phyloP scores from a whole-genome alignment of 2,888 invertebrate species.

The Hecatera dysodea region DNA sequence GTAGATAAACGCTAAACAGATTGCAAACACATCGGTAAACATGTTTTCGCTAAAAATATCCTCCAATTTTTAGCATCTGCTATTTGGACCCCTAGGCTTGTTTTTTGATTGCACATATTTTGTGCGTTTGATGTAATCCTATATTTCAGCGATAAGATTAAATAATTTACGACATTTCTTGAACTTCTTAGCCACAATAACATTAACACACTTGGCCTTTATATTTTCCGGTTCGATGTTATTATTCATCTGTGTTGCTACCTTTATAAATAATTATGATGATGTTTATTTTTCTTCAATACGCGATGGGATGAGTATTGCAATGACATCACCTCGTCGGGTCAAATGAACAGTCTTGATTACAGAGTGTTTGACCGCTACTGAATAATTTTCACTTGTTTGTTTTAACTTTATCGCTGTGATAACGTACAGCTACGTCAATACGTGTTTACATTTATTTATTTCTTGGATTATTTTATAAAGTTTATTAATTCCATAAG shows the following conservation, averaged over 20 bases:
- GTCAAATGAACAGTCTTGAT: slow-evolving; percentile 67
- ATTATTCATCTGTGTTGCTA: slow-evolving; percentile 34
- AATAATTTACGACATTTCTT: neutral
- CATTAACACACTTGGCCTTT: neutral
- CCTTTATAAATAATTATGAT: slow-evolving; percentile 58
- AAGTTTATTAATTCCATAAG: slow-evolving; percentile 65
- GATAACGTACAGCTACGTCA: slow-evolving; percentile 76
- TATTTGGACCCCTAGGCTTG: slow-evolving; percentile 25
- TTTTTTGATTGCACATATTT: slow-evolving; percentile 18
- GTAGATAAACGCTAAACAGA: slow-evolving; percentile 65
- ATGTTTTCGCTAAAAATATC: slow-evolving; percentile 65
- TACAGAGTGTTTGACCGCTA: slow-evolving; percentile 69
- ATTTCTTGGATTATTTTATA: slow-evolving; percentile 67
- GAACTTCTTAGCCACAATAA: slow-evolving; percentile 8
- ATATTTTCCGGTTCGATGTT: slow-evolving; percentile 43
- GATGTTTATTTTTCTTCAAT: slow-evolving; percentile 59
- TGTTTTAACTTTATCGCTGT: slow-evolving; percentile 65
- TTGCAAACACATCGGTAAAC: slow-evolving; percentile 64
- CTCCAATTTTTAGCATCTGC: slow-evolving; percentile 45
- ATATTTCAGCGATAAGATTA: neutral
- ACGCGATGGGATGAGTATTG: slow-evolving; percentile 49
- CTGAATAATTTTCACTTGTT: slow-evolving; percentile 69
- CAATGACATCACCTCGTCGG: slow-evolving; percentile 68
- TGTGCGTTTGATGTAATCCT: slow-evolving; percentile 12
- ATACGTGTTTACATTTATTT: slow-evolving; percentile 74